These are phyloP conservation scores for Callithrix jacchus DNA, from an alignment of 2,113 vertebrate species.

Conservation along the genomic window DNA sequence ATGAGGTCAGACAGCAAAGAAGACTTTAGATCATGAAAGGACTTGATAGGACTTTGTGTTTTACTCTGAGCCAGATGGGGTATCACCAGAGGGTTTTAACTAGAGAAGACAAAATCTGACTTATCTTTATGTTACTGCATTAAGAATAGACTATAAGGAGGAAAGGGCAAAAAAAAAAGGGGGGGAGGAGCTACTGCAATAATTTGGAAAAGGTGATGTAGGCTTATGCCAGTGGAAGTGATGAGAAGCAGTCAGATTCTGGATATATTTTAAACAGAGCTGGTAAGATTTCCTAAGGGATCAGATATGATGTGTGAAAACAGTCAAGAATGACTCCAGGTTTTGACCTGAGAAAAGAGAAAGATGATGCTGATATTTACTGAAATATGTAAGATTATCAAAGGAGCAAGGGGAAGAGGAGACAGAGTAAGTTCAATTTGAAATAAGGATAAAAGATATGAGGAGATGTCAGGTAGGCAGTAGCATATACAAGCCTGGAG, in stretches of 20 bases:
- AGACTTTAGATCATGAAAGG: not conserved
- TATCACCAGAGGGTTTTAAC: not conserved
- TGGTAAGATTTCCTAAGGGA: not conserved
- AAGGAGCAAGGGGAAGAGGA: not conserved
- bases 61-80: not conserved
- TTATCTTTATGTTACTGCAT: not conserved
- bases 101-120: slow-evolving; percentile 4
- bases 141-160: not conserved
- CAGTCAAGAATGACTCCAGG: not conserved
- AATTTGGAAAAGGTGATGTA: not conserved
- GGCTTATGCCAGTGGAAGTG: not conserved
- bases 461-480: not conserved
- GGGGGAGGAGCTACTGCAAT: not conserved
- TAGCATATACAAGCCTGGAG: not conserved
- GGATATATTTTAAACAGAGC: not conserved
- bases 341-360: slow-evolving; percentile 30
- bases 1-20: slow-evolving; percentile 21
- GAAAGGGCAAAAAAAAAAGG: not conserved
- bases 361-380: slow-evolving; percentile 17
- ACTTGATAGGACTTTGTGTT: not conserved
- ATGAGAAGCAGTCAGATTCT: slow-evolving; percentile 29
- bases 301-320: not conserved
- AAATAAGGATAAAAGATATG: not conserved
- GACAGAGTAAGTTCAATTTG: not conserved
- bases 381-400: not conserved